Base-by-base conservation (phyloP, 2,888 invertebrate genomes). In the Diloba caeruleocephala region DNA sequence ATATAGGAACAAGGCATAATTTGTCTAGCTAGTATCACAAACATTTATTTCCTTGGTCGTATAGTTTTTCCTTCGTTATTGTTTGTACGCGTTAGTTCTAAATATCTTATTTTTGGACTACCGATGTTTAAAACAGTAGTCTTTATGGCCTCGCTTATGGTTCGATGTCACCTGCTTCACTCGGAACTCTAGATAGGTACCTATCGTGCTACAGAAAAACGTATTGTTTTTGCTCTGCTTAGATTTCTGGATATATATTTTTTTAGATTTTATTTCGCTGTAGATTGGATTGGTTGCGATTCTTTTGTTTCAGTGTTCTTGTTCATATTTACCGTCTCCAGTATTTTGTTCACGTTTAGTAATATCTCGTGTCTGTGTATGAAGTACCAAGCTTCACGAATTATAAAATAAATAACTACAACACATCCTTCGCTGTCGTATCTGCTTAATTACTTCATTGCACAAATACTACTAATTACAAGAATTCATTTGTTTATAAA, bases 141-240 rank as follows among this genome's bases (percentile, higher is more conserved):
- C 41, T 43, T 41, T 6, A 0, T 49, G 25, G 67, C 73, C 46
- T 12, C 12, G 5, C 43, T 48, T 46, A 48, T 44, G 26, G 49
- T 41, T 49, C 46, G 15, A 37, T 68, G 41, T 72, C 72, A 67
- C 56, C 67, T 67, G 69, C 49, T 45, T n/a, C 26, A 23, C 26
- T 25, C 72, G 37, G 56, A 63, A 50, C 43, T 61, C 28, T 51
- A 50, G 71, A 25, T 60, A 50, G 71, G 21, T 60, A 50, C 48
- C 60, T 61, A 71, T 55, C 42, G 28, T 17, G 26, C 34, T 29
- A 21, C 63, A 62, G 56, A 69, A 46, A 56, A 46, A 29, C 25
- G 64, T 62, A 62, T 69, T 62, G 64, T 62, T 62, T 62, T 62
- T 69, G 31, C 29, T 69, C 9, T 5, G 42, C 34, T 45, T 39